A percentile compares a stretch with the other conserved stretches of the same genome.
Conservation (phyloP, 2,888 invertebrate genomes). For the Emmelina monodactyla region DNA sequence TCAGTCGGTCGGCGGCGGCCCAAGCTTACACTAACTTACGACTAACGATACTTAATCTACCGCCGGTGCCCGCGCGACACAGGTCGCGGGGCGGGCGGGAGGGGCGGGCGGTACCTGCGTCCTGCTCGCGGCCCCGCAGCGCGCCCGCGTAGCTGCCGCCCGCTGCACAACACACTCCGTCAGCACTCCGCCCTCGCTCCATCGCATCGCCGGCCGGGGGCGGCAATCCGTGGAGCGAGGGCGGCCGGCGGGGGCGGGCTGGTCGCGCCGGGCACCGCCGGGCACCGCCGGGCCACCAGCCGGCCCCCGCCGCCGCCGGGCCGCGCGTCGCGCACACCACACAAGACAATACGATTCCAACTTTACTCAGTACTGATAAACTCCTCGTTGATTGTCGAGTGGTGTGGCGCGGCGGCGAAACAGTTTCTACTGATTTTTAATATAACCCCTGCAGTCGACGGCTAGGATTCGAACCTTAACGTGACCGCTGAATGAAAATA, state of each 20-base stretch:
- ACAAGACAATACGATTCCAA: too few species aligned
- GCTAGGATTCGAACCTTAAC: too few species aligned
- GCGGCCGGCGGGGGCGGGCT: conserved; percentile 11
- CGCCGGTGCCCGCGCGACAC: neutral
- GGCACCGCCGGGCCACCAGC: conserved; percentile 9
- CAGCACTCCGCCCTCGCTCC: conserved; percentile 11
- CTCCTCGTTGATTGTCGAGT: too few species aligned
- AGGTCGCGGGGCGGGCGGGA: conserved; percentile 2
- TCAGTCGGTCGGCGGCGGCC: neutral
- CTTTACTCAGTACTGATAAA: too few species aligned
- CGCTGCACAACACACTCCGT: conserved; percentile 26
- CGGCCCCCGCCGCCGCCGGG: too few species aligned
- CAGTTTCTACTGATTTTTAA: too few species aligned
- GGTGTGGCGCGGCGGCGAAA: too few species aligned
- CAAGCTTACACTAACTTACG: neutral
- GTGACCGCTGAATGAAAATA: too few species aligned
- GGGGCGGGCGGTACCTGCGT: conserved; percentile 51
- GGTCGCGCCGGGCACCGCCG: conserved; percentile 5
- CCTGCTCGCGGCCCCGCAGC: conserved; percentile 83
- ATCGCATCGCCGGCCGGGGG: conserved; percentile 1
- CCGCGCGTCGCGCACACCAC: too few species aligned
- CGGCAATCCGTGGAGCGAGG: conserved; percentile 20
- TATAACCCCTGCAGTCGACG: too few species aligned
- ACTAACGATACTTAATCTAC: neutral
- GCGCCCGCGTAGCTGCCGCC: conserved; percentile 79